phyloP scores from a whole-genome alignment of 1,140 invertebrate species.

The Bombus pascuorum region DNA sequence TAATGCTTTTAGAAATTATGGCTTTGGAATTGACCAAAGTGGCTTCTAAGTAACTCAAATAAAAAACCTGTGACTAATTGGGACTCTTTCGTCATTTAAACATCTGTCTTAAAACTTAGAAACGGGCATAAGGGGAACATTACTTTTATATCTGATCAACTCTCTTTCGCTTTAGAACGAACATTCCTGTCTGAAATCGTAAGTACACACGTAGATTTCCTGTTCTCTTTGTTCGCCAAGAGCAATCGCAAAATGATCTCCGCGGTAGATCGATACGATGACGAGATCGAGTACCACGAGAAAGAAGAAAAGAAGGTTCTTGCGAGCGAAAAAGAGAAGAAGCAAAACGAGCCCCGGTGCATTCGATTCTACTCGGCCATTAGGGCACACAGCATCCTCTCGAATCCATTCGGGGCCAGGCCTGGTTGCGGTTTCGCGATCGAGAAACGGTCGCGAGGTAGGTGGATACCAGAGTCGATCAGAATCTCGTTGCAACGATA shows the following conservation, averaged over 20 bases:
- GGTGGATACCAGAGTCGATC: conserved; percentile 36
- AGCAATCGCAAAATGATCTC: conserved; percentile 26
- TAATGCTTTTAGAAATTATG: not conserved
- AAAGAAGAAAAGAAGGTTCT: not conserved
- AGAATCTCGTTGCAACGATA: conserved; percentile 62
- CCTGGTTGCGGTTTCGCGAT: conserved; percentile 70
- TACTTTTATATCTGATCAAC: not conserved
- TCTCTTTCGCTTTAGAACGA: no score
- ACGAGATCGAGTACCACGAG: not conserved
- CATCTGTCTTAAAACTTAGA: not conserved
- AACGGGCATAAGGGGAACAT: not conserved
- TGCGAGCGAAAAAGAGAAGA: not conserved
- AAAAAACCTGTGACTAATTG: not conserved
- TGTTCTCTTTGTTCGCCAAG: not conserved
- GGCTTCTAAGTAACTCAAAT: not conserved
- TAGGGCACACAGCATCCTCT: conserved; percentile 58
- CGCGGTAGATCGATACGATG: conserved; percentile 4
- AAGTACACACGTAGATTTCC: conserved; percentile 15
- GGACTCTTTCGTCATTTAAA: not conserved
- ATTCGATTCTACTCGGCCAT: conserved; percentile 59
- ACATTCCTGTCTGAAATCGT: not conserved
- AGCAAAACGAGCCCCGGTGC: not conserved
- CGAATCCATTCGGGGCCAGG: conserved; percentile 29
- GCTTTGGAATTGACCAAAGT: not conserved
- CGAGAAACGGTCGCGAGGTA: conserved; percentile 55